Evolutionary conservation across 2,113 vertebrate species (phyloP).

Genomic region (Poeciliopsis retropinna): DNA sequence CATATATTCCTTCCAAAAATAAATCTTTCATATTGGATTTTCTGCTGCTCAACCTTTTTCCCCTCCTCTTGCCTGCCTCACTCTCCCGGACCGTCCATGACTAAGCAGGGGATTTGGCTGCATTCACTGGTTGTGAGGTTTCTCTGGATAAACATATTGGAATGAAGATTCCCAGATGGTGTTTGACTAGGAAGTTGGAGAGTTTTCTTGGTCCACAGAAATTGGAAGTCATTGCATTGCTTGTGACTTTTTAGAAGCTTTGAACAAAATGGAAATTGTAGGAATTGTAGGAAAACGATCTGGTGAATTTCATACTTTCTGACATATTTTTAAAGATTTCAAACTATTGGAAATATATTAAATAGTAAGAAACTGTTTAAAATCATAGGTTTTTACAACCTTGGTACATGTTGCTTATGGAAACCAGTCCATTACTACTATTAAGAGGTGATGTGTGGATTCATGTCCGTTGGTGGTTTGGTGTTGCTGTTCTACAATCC

Average conservation of each 20-base stretch:
- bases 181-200: constrained; percentile 3
- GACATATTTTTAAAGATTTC: background rate
- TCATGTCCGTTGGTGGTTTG: background rate
- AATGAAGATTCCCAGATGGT: constrained; percentile 22
- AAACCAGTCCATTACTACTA: background rate
- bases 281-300: too few relatives aligned
- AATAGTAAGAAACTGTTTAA: background rate
- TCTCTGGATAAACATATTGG: constrained; percentile 5
- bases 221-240: background rate
- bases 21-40: constrained; percentile 4
- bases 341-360: background rate
- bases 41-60: background rate
- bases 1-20: constrained; percentile 14
- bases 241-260: too few relatives aligned
- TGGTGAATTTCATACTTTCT: background rate
- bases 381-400: background rate
- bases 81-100: background rate
- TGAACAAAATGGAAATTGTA: too few relatives aligned
- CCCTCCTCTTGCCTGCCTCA: constrained; percentile 3
- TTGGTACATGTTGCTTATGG: background rate
- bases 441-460: background rate
- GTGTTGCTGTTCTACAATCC: background rate
- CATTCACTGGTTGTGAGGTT: constrained; percentile 14
- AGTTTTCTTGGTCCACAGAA: background rate
- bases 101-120: constrained; percentile 30